Percentiles rank a stretch among this genome's conserved stretches.
Conservation (phyloP, 2,113 vertebrate genomes). For the Corythoichthys intestinalis region DNA sequence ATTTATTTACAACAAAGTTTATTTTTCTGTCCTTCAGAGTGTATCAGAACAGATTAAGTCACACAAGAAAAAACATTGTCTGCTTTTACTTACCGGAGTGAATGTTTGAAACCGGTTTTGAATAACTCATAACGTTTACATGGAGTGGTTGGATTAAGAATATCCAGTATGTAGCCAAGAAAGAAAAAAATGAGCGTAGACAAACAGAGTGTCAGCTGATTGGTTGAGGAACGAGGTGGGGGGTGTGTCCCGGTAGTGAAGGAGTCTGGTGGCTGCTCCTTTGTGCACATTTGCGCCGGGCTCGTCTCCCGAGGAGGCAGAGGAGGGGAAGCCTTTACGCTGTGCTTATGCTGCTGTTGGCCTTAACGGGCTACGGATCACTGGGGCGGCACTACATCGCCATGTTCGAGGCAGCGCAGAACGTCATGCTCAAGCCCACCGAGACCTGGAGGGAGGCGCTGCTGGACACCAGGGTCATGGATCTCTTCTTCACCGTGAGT, state of each 20-base stretch:
- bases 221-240: slow-evolving; percentile 47
- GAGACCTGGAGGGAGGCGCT: slow-evolving; percentile 97
- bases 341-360: slow-evolving; percentile 81
- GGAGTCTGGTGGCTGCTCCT: slow-evolving; percentile 43
- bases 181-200: slow-evolving; percentile 17
- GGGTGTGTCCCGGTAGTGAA: slow-evolving; percentile 29
- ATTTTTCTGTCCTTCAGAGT: too few species aligned
- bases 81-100: neutral
- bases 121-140: neutral
- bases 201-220: slow-evolving; percentile 17
- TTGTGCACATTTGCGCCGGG: neutral
- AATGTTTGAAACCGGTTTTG: neutral
- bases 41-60: too few species aligned
- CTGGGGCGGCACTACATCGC: slow-evolving; percentile 99
- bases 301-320: neutral
- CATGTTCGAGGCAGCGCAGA: slow-evolving; percentile 99
- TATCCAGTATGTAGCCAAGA: neutral
- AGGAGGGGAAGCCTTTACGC: neutral
- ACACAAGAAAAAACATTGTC: neutral
- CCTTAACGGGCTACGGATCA: slow-evolving; percentile 90
- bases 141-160: neutral
- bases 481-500: slow-evolving; percentile 99
- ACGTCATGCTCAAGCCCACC: slow-evolving; percentile 95
- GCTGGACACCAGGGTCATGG: slow-evolving; percentile 96
- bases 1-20: too few species aligned